These are phyloP conservation scores for Caenorhabditis wallacei DNA, from an alignment of 2,888 invertebrate genomes.

Conservation along the genomic window DNA sequence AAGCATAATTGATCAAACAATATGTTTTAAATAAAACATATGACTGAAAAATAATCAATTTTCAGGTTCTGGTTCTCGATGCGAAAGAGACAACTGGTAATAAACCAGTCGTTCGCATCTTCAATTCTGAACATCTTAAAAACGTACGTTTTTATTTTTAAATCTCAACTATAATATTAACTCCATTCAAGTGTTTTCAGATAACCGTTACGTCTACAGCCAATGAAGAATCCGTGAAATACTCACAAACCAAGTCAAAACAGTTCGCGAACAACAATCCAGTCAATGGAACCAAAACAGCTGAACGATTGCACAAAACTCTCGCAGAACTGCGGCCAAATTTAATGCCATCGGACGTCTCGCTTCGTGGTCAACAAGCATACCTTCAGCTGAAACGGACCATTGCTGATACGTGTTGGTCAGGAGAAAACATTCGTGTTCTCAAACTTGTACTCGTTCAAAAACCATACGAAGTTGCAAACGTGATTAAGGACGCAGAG, in stretches of 20 bases:
- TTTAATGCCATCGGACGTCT: constrained; percentile 31
- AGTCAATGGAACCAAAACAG: constrained; percentile 3
- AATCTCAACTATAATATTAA: not conserved
- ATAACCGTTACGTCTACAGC: constrained; percentile 19
- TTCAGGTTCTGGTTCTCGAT: constrained; percentile 67
- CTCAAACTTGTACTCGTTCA: constrained; percentile 44
- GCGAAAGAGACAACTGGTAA: constrained; percentile 34
- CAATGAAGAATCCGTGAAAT: not conserved
- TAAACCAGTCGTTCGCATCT: constrained; percentile 66
- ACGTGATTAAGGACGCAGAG: constrained; percentile 47
- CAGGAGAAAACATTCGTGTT: constrained; percentile 59
- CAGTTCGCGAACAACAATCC: constrained; percentile 26
- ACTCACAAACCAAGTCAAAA: constrained; percentile 6
- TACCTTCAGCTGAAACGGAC: constrained; percentile 68
- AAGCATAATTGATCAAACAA: no score
- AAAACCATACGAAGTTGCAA: constrained; percentile 32
- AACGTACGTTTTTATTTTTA: constrained; percentile 52
- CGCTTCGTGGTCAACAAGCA: constrained; percentile 64
- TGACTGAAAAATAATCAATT: not conserved
- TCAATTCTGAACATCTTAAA: constrained; percentile 65
- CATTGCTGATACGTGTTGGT: constrained; percentile 67
- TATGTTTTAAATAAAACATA: no score
- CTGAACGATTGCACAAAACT: constrained; percentile 28
- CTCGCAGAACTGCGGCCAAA: not conserved
- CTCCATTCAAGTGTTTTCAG: constrained; percentile 23